These are phyloP conservation scores for Amblyornis subalaris DNA, from an alignment of 2,113 vertebrate species.

Conservation along the genomic window DNA sequence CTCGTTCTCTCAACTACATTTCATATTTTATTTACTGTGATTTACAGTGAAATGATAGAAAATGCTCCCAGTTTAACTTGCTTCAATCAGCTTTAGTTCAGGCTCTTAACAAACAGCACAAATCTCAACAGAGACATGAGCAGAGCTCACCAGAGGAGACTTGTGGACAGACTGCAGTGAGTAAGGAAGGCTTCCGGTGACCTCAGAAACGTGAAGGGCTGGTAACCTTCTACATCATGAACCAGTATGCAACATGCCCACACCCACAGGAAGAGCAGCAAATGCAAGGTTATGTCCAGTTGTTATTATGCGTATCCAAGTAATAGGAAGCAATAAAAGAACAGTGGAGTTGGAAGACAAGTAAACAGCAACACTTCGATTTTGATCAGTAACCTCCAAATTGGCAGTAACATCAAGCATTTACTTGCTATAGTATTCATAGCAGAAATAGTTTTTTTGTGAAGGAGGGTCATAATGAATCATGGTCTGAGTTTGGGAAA, in stretches of 20 bases:
- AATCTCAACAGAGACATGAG: fast-evolving
- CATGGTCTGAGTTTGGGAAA: neutral
- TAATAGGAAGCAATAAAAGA: neutral
- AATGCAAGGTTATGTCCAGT: neutral
- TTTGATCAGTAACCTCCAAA: neutral
- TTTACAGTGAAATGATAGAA: neutral
- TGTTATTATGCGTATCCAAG: neutral
- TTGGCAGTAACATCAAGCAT: neutral
- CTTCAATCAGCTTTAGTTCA: neutral
- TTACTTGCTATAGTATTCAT: neutral
- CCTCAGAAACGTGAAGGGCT: neutral
- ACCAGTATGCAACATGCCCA: neutral
- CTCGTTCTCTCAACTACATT: neutral
- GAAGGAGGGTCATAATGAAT: neutral
- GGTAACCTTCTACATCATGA: neutral
- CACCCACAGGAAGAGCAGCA: conserved; percentile 23
- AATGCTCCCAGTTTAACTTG: neutral
- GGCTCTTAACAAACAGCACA: neutral
- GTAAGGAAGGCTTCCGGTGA: neutral
- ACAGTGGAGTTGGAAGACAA: neutral
- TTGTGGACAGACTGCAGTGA: neutral
- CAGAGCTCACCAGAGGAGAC: neutral
- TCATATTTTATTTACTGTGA: neutral
- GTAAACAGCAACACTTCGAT: neutral
- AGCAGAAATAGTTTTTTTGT: neutral